Base-by-base conservation (phyloP, 2,797 vertebrate genomes). In the Argyrosomus regius region DNA sequence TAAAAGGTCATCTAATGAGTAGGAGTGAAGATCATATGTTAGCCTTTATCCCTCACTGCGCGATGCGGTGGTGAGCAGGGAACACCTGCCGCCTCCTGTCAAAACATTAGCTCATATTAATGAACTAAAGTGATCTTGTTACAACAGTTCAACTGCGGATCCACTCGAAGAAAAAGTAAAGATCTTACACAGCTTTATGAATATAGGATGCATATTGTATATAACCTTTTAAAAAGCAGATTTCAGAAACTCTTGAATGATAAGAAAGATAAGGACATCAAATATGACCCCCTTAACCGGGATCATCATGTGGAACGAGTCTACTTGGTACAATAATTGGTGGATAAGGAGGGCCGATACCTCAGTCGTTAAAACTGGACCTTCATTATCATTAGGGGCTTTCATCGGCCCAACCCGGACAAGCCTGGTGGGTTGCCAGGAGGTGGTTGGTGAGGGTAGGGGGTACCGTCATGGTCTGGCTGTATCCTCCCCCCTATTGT, bases 1-100 rank as follows among this genome's bases (percentile, higher is more conserved):
- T 64, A 80, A 93, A 95, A 95, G 93, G 94, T 95, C 91, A 92
- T 78, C 83, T 92, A 90, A 93, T 89, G 85, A 91, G 91, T 57
- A 53, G 91, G 75, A 84, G 82, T 80, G 79, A 87, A 67, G 80
- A 88, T 95, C 94, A 90, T 95, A 94, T 95, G 95, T 82, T 94
- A 71, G 77, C 89, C 83, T 92, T 94, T 90, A 86, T 89, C 76
- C 77, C 65, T 86, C 91, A 31, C 93, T 56, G 87, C 80, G 75
- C 91, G 90, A 77, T 7, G 71, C 49, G 48, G 45, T 60, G 84
- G 71, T 62, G 82, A 78, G 90, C 76, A 28, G 59, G 41, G 85
- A 81, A 78, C 87, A 81, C 90, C 92, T 86, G 85, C 91, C 62
- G 87, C 67, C 64, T 61, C 43, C 75, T 88, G 92, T 93, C 94